Evolutionary conservation across 1,140 invertebrate genomes (phyloP), one percentile per base, ranked within the genome.

Genomic region (Micrasema longulum): DNA sequence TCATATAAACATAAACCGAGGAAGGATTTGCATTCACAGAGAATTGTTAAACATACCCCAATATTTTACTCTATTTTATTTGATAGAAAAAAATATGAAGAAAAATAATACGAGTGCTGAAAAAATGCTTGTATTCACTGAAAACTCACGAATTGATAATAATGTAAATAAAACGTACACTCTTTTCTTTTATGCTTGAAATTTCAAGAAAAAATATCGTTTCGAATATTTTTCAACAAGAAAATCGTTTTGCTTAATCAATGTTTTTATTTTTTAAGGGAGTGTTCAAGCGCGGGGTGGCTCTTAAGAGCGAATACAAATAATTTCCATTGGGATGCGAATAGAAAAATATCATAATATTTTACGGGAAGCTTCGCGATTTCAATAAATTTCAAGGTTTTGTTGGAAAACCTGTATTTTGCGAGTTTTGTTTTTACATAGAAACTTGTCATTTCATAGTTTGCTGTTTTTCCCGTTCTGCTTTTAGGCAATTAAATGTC

Each of bases 401-500:
- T 31, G 26, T 7, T 31, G 26, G 26, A 31, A 31, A 31, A 31
- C 7, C 36, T 20, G 14, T 11, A 38, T 18, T 14, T 57, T 36
- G 14, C 22, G 16, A 16, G 6, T 16, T 10, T 14, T 38, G 23
- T 52, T 16, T 60, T 60, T 60, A 11, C n/a, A 7, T 60, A 7
- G 36, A 31, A 52, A 22, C 20, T 52, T 23, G 48, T 23, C 48
- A 52, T 52, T 52, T 60, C 35, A 43, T 60, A 43, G 55, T 60
- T 55, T 22, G n/a, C 43, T 60, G 36, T 60, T 60, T 38, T 60
- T 60, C 55, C 55, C 20, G 55, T 60, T 43, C 55, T 60, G 55
- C 55, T 60, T 60, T 60, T 60, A 60, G 55, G 55, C 55, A 60
- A 60, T 60, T 60, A 60, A 60, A 60, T 43, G 55, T 60, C 55